A percentile compares a stretch with the other conserved stretches of the same genome.
Evolutionary conservation across 2,888 invertebrate genomes (phyloP).

Genomic region (Agapetus fuscipes): DNA sequence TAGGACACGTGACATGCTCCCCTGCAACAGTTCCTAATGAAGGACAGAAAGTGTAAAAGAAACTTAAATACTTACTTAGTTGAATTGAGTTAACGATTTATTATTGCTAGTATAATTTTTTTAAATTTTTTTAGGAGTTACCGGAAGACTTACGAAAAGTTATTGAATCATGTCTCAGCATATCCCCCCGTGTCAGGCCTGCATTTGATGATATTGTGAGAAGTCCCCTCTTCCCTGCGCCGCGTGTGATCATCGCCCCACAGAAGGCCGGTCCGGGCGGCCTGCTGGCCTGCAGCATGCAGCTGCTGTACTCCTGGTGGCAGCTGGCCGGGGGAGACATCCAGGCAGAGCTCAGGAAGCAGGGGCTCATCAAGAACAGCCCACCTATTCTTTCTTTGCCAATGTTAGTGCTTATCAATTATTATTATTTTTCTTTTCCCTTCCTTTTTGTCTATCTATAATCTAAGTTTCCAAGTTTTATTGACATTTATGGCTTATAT

Average conservation of each 20-base stretch:
- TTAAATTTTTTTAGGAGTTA: too few relatives aligned
- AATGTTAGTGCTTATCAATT: conserved; percentile 50
- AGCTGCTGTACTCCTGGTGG: conserved; percentile 91
- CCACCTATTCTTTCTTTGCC: conserved; percentile 74
- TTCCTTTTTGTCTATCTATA: too few relatives aligned
- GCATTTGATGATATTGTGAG: conserved; percentile 52
- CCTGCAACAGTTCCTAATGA: conserved; percentile 17
- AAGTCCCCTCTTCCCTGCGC: too few relatives aligned
- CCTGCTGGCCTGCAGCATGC: conserved; percentile 50
- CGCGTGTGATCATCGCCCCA: conserved; percentile 25
- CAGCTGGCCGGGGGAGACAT: conserved; percentile 93
- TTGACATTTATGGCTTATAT: too few relatives aligned
- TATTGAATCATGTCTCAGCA: conserved; percentile 62
- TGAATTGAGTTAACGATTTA: too few relatives aligned
- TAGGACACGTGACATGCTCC: conserved; percentile 17
- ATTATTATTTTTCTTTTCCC: background rate
- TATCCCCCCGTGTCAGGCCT: conserved; percentile 47
- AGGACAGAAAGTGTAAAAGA: too few relatives aligned
- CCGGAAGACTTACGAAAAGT: conserved; percentile 50
- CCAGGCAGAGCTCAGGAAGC: conserved; percentile 79
- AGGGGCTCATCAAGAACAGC: conserved; percentile 80
- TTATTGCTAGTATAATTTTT: too few relatives aligned
- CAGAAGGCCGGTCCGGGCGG: conserved; percentile 36
- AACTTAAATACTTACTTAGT: too few relatives aligned
- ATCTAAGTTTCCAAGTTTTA: too few relatives aligned